Conservation (phyloP, 1,140 invertebrate genomes). For the Drosophila kepulauana region DNA sequence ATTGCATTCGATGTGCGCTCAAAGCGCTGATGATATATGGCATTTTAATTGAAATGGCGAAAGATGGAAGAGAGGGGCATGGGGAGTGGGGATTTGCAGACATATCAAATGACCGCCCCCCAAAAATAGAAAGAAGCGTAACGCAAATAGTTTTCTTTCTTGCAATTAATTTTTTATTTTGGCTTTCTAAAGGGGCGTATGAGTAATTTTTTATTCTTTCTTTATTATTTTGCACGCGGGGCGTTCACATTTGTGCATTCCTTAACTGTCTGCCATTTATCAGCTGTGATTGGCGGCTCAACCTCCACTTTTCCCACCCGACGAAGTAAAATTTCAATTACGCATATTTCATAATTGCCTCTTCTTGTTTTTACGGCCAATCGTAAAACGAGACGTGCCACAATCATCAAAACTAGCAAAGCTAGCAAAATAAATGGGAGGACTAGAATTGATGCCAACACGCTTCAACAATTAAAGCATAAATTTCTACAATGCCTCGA, state of each 20-base stretch:
- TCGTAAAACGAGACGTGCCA: slow-evolving; percentile 39
- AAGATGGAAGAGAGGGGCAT: not conserved
- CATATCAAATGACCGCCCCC: slow-evolving; percentile 62
- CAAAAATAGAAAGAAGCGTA: slow-evolving; percentile 26
- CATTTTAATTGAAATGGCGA: slow-evolving; percentile 81
- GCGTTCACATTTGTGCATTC: slow-evolving; percentile 9
- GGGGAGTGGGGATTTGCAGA: slow-evolving; percentile 39
- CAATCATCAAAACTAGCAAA: slow-evolving; percentile 29
- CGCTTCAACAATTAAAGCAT: slow-evolving; percentile 36
- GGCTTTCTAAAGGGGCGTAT: slow-evolving; percentile 42
- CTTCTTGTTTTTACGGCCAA: slow-evolving; percentile 12
- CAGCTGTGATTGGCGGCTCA: slow-evolving; percentile 23
- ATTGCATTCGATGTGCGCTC: slow-evolving; percentile 76
- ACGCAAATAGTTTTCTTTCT: slow-evolving; percentile 48
- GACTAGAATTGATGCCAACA: slow-evolving; percentile 19
- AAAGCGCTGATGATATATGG: slow-evolving; percentile 65
- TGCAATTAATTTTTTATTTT: slow-evolving; percentile 38
- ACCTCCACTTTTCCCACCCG: not conserved
- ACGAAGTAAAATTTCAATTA: slow-evolving; percentile 28
- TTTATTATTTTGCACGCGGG: slow-evolving; percentile 6
- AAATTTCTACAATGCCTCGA: not conserved
- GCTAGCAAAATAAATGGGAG: not conserved
- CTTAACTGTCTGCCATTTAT: slow-evolving; percentile 24
- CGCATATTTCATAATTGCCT: slow-evolving; percentile 19
- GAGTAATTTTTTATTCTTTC: slow-evolving; percentile 10